Conservation (phyloP, 1,140 invertebrate species). For the Drosophila paulistorum region DNA sequence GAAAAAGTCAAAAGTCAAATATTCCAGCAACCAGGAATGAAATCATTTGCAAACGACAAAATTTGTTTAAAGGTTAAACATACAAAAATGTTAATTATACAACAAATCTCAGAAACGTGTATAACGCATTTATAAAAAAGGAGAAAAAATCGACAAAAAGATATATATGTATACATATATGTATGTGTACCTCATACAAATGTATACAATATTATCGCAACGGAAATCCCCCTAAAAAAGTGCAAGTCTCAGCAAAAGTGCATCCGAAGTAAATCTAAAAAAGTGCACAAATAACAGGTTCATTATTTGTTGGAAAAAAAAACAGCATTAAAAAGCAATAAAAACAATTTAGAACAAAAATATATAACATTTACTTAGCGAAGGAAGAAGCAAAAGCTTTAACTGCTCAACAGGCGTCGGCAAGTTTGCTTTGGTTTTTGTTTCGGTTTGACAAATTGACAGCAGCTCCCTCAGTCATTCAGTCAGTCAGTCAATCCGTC, state of each 20-base stretch:
- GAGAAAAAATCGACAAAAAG: slow-evolving; percentile 6
- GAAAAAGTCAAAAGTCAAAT: slow-evolving; percentile 53
- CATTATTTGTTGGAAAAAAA: slow-evolving; percentile 28
- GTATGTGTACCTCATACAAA: neutral
- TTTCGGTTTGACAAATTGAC: slow-evolving; percentile 55
- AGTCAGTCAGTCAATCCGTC: slow-evolving; percentile 11
- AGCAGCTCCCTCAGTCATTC: slow-evolving; percentile 36
- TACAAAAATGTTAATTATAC: slow-evolving; percentile 24
- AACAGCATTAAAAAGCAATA: slow-evolving; percentile 36
- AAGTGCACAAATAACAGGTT: slow-evolving; percentile 39
- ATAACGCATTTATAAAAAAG: slow-evolving; percentile 19
- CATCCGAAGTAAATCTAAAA: slow-evolving; percentile 16
- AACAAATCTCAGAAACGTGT: slow-evolving; percentile 22
- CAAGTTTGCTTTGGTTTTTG: slow-evolving; percentile 11
- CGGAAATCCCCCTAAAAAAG: slow-evolving; percentile 4
- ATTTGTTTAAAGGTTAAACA: slow-evolving; percentile 64
- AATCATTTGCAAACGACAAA: slow-evolving; percentile 35
- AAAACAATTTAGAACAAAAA: slow-evolving; percentile 17
- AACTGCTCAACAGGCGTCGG: neutral
- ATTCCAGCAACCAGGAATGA: slow-evolving; percentile 14
- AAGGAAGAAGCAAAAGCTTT: neutral
- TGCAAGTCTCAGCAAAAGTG: slow-evolving; percentile 19
- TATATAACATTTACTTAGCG: slow-evolving; percentile 2
- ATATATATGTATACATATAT: neutral
- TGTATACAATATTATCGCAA: neutral